Evolutionary conservation across 1,140 invertebrate genomes (phyloP), one percentile per base, ranked within the genome.

Genomic region (Drosophila santomea): DNA sequence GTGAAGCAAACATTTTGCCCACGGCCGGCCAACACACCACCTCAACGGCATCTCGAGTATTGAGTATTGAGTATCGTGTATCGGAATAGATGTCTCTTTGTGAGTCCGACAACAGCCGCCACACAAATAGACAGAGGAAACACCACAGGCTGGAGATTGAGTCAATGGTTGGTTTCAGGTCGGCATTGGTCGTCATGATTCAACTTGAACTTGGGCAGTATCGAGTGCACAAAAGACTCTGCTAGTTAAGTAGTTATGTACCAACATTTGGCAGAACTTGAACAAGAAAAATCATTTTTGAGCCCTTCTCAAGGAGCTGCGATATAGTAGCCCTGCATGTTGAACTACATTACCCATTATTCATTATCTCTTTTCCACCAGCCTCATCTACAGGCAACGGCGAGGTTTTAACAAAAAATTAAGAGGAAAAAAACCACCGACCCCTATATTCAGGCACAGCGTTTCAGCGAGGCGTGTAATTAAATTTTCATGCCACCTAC

Each of bases 91-190:
- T 10, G 15, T 20, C 54, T 43, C 67, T 52, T 60, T 84, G 80
- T 76, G 80, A 58, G 77, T 59, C 80, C 80, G 77, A 77, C 81
- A 85, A 57, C 76, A 14, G 4, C 38, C 63, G 52, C 20, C 55
- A n/a, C 74, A 25, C 80, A 82, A 82, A 74, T 78, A 71, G 69
- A 84, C 76, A 84, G 63, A 47, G 73, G 73, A 84, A 80, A 85
- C 81, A 79, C 80, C 58, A 55, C 35, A 72, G 72, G 41, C 57
- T 35, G 58, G 45, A 45, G 52, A 67, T 68, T 59, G 55, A 62
- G 60, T 58, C 15, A 38, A 20, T 58, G 25, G 28, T 32, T 32
- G 14, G 54, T 32, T 39, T 41, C 15, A 12, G 36, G 12, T 59
- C 17, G 15, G 15, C 38, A 25, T 20, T 41, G 23, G 25, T 43